Conservation (phyloP, 1,140 invertebrate species). For the Parasteatoda tepidariorum region DNA sequence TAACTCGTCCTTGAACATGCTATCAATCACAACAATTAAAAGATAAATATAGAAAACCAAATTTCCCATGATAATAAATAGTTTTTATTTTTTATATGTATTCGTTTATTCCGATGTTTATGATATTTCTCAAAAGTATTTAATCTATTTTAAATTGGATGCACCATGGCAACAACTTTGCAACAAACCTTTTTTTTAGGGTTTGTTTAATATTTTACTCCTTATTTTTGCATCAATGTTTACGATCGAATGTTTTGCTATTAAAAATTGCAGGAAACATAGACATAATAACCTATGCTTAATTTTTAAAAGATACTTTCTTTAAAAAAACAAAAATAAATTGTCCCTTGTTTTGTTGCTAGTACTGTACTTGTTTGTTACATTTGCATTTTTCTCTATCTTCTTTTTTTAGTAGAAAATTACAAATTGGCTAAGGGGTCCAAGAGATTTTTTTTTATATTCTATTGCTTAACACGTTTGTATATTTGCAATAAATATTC, state of each 20-base stretch:
- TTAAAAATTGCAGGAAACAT: neutral
- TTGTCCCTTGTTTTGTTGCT: neutral
- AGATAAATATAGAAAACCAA: neutral
- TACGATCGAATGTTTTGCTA: neutral
- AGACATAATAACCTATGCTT: neutral
- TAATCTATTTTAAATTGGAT: neutral
- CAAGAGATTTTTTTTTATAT: too few species aligned
- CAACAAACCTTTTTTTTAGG: neutral
- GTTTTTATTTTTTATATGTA: neutral
- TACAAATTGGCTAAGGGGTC: too few species aligned
- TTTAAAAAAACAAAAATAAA: neutral
- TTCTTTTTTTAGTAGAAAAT: too few species aligned
- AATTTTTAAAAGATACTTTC: neutral
- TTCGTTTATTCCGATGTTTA: neutral
- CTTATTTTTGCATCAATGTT: neutral
- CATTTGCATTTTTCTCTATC: too few species aligned
- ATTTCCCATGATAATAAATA: neutral
- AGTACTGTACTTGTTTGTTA: too few species aligned
- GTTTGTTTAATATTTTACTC: neutral
- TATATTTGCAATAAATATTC: too few species aligned
- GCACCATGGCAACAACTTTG: neutral
- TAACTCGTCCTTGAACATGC: neutral
- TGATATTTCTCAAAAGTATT: neutral
- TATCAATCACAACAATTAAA: neutral
- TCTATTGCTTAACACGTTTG: too few species aligned